phyloP scores from a whole-genome alignment of 1,140 invertebrate genomes.

The Berghia stephanieae region DNA sequence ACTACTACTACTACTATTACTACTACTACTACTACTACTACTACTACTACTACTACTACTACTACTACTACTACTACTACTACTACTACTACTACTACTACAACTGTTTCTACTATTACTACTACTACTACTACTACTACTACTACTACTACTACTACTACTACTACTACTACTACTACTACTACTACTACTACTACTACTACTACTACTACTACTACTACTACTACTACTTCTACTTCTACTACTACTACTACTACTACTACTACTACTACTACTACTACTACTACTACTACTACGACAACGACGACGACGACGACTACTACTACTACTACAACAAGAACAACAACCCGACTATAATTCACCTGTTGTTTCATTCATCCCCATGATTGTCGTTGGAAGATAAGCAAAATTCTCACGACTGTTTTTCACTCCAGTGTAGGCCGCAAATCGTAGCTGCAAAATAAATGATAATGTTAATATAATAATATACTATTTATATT shows the following conservation, averaged over 20 bases:
- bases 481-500: no score
- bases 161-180: constrained; percentile 38
- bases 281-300: no score
- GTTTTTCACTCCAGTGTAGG: constrained; percentile 40
- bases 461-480: no score
- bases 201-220: constrained; percentile 45
- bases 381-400: constrained; percentile 42
- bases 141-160: constrained; percentile 48
- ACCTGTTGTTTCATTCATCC: constrained; percentile 34
- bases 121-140: constrained; percentile 51
- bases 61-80: constrained; percentile 22
- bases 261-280: constrained; percentile 74
- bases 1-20: constrained; percentile 2
- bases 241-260: constrained; percentile 76
- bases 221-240: constrained; percentile 37
- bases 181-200: constrained; percentile 39
- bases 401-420: constrained; percentile 38
- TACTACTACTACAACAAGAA: no score
- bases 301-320: no score
- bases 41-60: constrained; percentile 22
- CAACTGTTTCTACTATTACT: no score
- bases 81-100: constrained; percentile 36
- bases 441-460: constrained; percentile 30
- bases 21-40: constrained; percentile 25
- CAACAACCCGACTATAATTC: no score